phyloP scores from a whole-genome alignment of 2,113 vertebrate genomes.

The Dryoscopus gambensis region DNA sequence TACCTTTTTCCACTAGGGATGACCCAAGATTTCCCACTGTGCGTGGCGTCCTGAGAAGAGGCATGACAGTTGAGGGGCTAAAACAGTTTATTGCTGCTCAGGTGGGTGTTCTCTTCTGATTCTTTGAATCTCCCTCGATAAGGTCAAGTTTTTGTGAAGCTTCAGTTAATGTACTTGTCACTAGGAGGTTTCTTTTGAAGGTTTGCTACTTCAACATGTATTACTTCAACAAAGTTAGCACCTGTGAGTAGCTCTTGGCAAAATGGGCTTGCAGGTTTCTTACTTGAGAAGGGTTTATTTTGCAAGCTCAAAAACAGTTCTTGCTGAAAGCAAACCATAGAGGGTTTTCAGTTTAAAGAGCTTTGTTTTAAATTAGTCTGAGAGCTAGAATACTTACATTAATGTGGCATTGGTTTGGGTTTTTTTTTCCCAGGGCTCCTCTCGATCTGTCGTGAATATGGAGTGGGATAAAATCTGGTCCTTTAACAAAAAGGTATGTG shows the following conservation, averaged over 20 bases:
- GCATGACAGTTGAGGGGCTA: conserved; percentile 96
- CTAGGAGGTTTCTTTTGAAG: neutral
- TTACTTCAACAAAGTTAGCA: neutral
- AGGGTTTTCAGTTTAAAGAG: neutral
- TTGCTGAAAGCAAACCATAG: neutral
- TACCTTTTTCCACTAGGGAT: conserved; percentile 76
- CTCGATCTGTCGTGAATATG: conserved; percentile 97
- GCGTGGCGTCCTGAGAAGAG: conserved; percentile 92
- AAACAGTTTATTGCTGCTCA: conserved; percentile 98
- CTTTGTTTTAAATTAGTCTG: neutral
- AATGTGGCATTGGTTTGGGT: neutral
- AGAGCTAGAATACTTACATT: neutral
- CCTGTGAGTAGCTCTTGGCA: neutral
- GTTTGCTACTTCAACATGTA: neutral
- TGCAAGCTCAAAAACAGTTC: neutral
- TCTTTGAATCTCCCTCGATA: neutral
- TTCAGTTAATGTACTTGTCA: neutral
- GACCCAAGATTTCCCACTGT: conserved; percentile 98
- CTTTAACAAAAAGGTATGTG: conserved; percentile 95
- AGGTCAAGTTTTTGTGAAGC: neutral
- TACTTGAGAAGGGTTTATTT: neutral
- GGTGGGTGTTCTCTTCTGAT: conserved; percentile 66
- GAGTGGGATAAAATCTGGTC: conserved; percentile 99
- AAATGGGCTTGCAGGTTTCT: neutral
- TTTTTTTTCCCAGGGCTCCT: conserved; percentile 82